Percentiles rank a stretch among this genome's conserved stretches.
Evolutionary conservation across 2,797 vertebrate genomes (phyloP).

Genomic region (Thalassophryne amazonica): DNA sequence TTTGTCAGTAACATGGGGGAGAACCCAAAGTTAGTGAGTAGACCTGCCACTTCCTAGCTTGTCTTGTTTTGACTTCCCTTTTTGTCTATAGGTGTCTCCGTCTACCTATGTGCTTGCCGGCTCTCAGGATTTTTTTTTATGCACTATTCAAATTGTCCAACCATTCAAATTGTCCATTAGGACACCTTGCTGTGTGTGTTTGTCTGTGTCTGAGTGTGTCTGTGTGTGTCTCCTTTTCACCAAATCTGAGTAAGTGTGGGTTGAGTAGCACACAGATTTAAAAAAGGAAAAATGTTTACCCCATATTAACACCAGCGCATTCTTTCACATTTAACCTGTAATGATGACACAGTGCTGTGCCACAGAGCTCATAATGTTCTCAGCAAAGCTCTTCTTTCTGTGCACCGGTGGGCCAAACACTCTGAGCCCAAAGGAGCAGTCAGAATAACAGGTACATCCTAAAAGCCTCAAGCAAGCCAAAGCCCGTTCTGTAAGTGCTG

Average conservation of each 20-base stretch:
- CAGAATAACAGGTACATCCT: constrained; percentile 25
- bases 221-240: not conserved
- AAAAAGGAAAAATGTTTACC: not conserved
- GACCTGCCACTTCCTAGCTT: constrained; percentile 10
- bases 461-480: constrained; percentile 26
- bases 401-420: constrained; percentile 6
- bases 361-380: constrained; percentile 15
- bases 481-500: constrained; percentile 25
- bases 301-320: constrained; percentile 16
- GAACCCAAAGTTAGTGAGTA: too few species aligned
- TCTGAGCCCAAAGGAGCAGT: constrained; percentile 5
- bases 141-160: too few species aligned
- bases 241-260: not conserved
- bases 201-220: not conserved
- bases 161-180: not conserved
- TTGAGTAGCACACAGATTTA: not conserved
- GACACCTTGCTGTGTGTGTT: not conserved
- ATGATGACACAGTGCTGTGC: constrained; percentile 3
- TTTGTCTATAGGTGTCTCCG: not conserved
- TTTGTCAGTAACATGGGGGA: too few species aligned
- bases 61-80: not conserved
- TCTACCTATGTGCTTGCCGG: not conserved
- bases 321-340: constrained; percentile 10
- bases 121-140: not conserved
- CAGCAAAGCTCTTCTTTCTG: not conserved